Base-by-base conservation (phyloP, 1,140 invertebrate species). In the Atta cephalotes region DNA sequence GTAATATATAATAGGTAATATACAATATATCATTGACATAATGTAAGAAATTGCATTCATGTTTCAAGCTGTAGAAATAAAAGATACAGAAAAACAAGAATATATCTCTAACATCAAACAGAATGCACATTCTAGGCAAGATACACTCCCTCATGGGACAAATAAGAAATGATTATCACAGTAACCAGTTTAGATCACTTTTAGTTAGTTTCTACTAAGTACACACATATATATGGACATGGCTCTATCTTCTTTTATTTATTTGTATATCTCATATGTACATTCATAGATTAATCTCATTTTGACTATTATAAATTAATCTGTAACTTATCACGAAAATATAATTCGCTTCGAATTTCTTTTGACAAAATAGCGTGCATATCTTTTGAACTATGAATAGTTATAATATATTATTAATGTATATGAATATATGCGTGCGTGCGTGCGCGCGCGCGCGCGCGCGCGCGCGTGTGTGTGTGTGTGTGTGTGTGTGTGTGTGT, bases 151-250 rank as follows among this genome's bases (percentile, higher is more conserved):
- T n/a, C 45, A 14, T 56, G 63, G 25, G 49, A 68, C 78, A 39
- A 80, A 56, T 80, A 80, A 68, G 45, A 80, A 49, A 66, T 66
- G 49, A 66, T n/a, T 49, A 68, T 80, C n/a, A 68, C n/a, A 53
- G n/a, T n/a, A 51, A 66, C 49, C 6, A 56, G n/a, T 56, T 68
- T 31, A 66, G 3, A 14, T 56, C 28, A 51, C 62, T 66, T 45
- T 14, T 45, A 21, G 39, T 18, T 80, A 68, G 63, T 70, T 81
- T 71, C 31, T 70, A 45, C 31, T 58, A 45, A 3, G 9, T 58
- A 63, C 60, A 12, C 31, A 60, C 66, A 18, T 45, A 9, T 39
- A 45, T 45, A 45, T 45, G 39, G 0, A 45, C 9, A 53, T n/a
- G 3, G 21, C 21, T 45, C 21, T 45, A 10, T 31, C 16, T 10